These are phyloP conservation scores for Podarcis raffonei DNA, from an alignment of 2,113 vertebrate species.

Conservation along the genomic window DNA sequence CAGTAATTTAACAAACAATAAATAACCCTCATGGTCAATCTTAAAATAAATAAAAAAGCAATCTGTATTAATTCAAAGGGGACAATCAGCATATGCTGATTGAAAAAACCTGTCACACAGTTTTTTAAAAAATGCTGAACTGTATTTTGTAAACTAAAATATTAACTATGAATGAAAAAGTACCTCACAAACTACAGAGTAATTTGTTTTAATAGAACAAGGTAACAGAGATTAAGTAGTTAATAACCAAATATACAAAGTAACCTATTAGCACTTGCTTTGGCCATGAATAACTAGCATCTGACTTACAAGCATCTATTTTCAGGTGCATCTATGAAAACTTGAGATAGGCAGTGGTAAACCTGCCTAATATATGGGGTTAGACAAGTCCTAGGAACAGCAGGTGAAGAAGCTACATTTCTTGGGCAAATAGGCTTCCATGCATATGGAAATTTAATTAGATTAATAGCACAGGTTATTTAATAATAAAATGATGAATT, in stretches of 20 bases:
- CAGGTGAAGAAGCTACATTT: accelerated
- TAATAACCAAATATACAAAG: background rate
- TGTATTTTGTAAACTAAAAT: background rate
- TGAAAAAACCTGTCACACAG: background rate
- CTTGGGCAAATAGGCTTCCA: background rate
- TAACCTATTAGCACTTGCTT: background rate
- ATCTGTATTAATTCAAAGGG: background rate
- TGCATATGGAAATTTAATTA: background rate
- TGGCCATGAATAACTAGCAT: background rate
- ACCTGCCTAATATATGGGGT: background rate
- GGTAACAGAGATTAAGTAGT: background rate
- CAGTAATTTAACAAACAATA: background rate
- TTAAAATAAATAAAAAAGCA: background rate
- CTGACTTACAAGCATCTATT: background rate
- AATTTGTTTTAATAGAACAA: too few species aligned
- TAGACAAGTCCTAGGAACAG: background rate
- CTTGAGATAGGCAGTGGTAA: background rate
- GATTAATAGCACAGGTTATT: conserved; percentile 2
- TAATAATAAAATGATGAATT: background rate
- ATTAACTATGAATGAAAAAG: background rate
- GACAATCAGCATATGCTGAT: background rate
- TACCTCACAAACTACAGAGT: background rate
- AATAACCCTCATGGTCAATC: background rate
- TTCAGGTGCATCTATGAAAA: background rate
- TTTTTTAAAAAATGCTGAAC: too few species aligned